phyloP scores from a whole-genome alignment of 2,113 vertebrate genomes.

The Tauraco erythrolophus region DNA sequence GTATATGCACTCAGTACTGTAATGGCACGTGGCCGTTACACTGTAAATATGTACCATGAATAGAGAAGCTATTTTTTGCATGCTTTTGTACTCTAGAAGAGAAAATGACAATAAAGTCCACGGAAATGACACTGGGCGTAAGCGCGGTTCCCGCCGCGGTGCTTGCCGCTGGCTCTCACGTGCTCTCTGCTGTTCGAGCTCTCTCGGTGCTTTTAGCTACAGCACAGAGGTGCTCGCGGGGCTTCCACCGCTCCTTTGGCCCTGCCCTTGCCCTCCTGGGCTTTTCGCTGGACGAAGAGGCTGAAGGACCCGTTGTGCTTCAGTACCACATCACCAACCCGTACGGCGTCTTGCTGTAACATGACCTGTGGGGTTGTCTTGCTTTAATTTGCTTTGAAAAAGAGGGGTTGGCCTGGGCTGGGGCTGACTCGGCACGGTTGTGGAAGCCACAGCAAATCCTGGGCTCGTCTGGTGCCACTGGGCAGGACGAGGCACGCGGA shows the following conservation, averaged over 20 bases:
- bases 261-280: not conserved
- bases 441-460: not conserved
- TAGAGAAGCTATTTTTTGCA: constrained; percentile 77
- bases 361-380: not conserved
- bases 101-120: constrained; percentile 53
- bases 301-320: accelerated
- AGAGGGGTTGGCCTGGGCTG: not conserved
- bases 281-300: not conserved
- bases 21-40: constrained; percentile 22
- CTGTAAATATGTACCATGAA: constrained; percentile 77
- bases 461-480: accelerated
- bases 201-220: not conserved
- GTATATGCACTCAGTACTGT: constrained; percentile 32
- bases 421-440: accelerated
- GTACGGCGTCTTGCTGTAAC: not conserved
- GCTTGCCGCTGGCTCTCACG: not conserved
- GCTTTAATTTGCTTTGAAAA: not conserved
- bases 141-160: not conserved
- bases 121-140: not conserved
- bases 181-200: not conserved
- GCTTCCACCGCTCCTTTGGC: accelerated
- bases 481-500: not conserved
- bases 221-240: not conserved
- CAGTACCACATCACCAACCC: not conserved
- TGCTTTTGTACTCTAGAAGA: constrained; percentile 72